Evolutionary conservation across 1,140 invertebrate species (phyloP).

Genomic region (Pomacea maculata): DNA sequence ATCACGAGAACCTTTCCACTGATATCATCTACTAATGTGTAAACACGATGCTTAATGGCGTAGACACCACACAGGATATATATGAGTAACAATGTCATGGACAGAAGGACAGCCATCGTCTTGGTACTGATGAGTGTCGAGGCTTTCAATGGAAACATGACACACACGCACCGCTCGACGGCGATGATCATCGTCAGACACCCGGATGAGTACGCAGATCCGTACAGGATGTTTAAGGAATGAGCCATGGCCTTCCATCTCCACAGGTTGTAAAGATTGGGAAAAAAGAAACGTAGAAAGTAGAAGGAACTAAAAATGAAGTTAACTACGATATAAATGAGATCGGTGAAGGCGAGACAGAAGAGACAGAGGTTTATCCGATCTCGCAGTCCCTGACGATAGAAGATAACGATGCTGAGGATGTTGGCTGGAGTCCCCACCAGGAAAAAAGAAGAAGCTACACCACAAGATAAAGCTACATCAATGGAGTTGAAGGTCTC

Average conservation of each 20-base stretch:
- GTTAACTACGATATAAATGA: not conserved
- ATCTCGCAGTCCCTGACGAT: slow-evolving; percentile 7
- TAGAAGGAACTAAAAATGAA: not conserved
- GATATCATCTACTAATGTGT: too few relatives aligned
- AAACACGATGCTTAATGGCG: not conserved
- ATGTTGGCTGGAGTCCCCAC: not conserved
- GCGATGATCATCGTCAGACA: slow-evolving; percentile 17
- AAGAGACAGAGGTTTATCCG: slow-evolving; percentile 14
- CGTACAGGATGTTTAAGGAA: not conserved
- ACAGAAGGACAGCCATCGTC: not conserved
- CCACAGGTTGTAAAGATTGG: not conserved
- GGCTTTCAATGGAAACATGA: slow-evolving; percentile 2
- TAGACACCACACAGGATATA: not conserved
- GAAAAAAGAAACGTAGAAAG: not conserved
- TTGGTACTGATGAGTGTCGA: not conserved
- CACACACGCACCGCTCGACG: slow-evolving; percentile 10
- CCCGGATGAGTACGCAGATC: slow-evolving; percentile 3
- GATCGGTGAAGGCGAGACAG: slow-evolving; percentile 1
- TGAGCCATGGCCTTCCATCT: not conserved
- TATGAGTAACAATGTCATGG: not conserved
- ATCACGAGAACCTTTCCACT: too few relatives aligned
- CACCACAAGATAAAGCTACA: not conserved
- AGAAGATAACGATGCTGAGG: slow-evolving; percentile 3
- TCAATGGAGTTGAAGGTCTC: too few relatives aligned
- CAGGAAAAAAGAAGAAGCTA: not conserved